A percentile compares a stretch with the other conserved stretches of the same genome.
Conservation (phyloP, 2,888 invertebrate genomes). For the Maniola hyperantus region DNA sequence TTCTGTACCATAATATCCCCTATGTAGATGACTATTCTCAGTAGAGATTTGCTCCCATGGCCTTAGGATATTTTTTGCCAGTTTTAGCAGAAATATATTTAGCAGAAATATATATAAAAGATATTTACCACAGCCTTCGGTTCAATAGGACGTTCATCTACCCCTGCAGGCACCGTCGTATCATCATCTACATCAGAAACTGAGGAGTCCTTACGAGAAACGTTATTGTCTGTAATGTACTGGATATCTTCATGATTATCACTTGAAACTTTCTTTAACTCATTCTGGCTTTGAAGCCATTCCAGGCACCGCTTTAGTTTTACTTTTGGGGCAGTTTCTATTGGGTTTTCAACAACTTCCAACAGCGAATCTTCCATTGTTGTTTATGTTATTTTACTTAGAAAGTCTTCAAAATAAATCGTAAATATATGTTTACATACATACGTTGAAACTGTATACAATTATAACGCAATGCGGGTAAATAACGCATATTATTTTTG, state of each 20-base stretch:
- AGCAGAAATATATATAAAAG: not conserved
- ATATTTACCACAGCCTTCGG: conserved; percentile 63
- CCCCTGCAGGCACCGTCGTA: conserved; percentile 65
- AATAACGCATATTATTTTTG: no score
- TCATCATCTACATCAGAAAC: conserved; percentile 66
- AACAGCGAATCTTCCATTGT: conserved; percentile 15
- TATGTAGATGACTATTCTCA: no score
- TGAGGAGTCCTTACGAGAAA: conserved; percentile 65
- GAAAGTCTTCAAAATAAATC: not conserved
- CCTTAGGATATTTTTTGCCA: no score
- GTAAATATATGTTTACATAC: no score
- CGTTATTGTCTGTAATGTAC: conserved; percentile 69
- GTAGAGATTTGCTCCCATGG: no score
- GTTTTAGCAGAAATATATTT: not conserved
- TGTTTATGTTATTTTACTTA: not conserved
- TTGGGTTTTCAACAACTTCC: conserved; percentile 13
- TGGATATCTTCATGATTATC: conserved; percentile 72
- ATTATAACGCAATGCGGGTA: no score
- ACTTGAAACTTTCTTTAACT: conserved; percentile 58
- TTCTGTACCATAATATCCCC: no score
- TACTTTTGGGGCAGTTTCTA: conserved; percentile 37
- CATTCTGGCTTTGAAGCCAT: conserved; percentile 72
- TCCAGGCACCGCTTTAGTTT: conserved; percentile 62
- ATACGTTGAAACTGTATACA: no score
- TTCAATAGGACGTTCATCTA: conserved; percentile 56